Evolutionary conservation across 2,113 vertebrate genomes (phyloP).

Genomic region (Chlamydotis undulata): DNA sequence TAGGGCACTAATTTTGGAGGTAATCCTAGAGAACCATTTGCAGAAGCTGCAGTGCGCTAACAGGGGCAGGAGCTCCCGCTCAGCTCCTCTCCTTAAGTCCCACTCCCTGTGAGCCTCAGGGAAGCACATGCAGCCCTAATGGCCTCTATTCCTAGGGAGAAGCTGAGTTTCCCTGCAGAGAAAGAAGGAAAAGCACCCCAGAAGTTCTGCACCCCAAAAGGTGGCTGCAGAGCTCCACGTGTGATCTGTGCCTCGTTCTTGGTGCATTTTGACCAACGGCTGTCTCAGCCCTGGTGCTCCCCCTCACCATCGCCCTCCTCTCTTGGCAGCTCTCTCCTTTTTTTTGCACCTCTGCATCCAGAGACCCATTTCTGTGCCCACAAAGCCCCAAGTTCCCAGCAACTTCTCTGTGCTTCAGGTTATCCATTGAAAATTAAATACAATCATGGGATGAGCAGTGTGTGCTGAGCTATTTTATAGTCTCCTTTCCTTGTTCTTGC

Average conservation of each 20-base stretch:
- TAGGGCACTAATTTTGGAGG: background rate
- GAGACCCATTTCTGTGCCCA: background rate
- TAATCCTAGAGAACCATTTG: background rate
- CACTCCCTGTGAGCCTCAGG: rapidly evolving
- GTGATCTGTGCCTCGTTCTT: background rate
- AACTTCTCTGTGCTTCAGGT: background rate
- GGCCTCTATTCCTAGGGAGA: background rate
- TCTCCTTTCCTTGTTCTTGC: background rate
- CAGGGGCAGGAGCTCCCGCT: background rate
- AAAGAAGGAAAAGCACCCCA: background rate
- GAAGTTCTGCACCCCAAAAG: background rate
- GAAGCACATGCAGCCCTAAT: rapidly evolving
- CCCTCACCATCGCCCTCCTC: rapidly evolving
- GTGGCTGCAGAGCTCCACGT: background rate
- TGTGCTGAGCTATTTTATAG: background rate
- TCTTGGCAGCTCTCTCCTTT: background rate
- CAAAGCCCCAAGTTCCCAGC: background rate
- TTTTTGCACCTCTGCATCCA: background rate
- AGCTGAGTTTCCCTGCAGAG: background rate
- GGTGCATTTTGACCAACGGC: background rate
- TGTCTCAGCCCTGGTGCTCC: background rate
- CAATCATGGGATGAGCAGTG: background rate
- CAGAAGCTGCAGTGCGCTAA: background rate
- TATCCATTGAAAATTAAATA: background rate
- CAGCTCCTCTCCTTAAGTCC: background rate